Evolutionary conservation across 2,113 vertebrate species (phyloP), one percentile per base, ranked within the genome.

Genomic region (Peucedramus taeniatus): DNA sequence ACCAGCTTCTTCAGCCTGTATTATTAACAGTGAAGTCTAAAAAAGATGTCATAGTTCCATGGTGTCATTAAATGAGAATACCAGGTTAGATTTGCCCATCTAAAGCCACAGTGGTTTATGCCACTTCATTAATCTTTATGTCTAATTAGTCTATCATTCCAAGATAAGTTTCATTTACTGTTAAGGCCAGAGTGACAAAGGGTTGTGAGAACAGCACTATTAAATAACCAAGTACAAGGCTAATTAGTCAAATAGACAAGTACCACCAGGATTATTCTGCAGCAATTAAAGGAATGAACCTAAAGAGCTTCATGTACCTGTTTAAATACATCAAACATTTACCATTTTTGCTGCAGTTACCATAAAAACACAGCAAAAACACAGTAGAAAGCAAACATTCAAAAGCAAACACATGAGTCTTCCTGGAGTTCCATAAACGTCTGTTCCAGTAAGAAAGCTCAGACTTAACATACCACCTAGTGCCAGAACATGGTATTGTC

Each of bases 381-480:
- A 31, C 16, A 60, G 22, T 4, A 77, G 63, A 94, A 56, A 66
- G 31, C 45, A 93, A 89, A 35, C 6, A 50, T 61, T 50, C 22
- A 39, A 59, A 54, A 39, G 30, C 51, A 88, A 61, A 69, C 24
- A 44, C n/a, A 9, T 3, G 26, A 22, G 10, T 28, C 42, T 53
- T 80, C 44, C 57, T 80, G 28, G n/a, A 79, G 22, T 49, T 30
- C 33, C 47, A 24, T 11, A 8, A 63, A 49, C 8, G 40, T 50
- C 24, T 70, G 33, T 60, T 68, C 66, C 33, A n/a, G 13, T 35
- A 20, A 85, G 22, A 86, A 83, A 60, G 16, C 47, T 95, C 53
- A 87, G 64, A n/a, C 69, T 76, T 86, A 35, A 60, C 8, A 64
- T 31, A 89, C 87, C 96, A 92, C 49, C 95, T 95, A 93, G 93